Percentiles rank a stretch among this genome's conserved stretches.
Evolutionary conservation across 2,888 invertebrate species (phyloP).

Genomic region (Drosophila merina): DNA sequence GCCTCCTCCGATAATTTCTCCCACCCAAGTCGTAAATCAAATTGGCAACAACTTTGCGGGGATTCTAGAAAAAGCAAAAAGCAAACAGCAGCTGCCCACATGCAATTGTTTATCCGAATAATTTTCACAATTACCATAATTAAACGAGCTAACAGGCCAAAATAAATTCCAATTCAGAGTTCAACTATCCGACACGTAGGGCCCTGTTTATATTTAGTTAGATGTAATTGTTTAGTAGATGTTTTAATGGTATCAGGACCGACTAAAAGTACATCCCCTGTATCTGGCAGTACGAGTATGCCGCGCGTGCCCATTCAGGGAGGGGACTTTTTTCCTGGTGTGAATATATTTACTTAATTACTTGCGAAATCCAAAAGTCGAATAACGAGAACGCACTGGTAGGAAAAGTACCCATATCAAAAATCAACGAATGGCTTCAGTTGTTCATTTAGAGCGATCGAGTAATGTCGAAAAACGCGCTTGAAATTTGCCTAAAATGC

Average conservation of each 20-base stretch:
- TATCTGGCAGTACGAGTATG: background rate
- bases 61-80: slow-evolving; percentile 24
- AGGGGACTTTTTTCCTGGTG: slow-evolving; percentile 22
- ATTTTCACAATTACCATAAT: slow-evolving; percentile 64
- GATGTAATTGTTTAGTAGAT: background rate
- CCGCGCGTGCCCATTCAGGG: background rate
- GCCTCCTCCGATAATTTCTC: background rate
- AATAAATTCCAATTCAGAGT: slow-evolving; percentile 13
- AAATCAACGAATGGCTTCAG: slow-evolving; percentile 27
- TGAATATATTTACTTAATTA: slow-evolving; percentile 17
- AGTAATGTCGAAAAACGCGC: slow-evolving; percentile 55
- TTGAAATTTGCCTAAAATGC: slow-evolving; percentile 54
- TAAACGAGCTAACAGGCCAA: slow-evolving; percentile 35
- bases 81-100: slow-evolving; percentile 46
- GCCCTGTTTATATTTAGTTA: slow-evolving; percentile 8
- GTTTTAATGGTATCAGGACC: slow-evolving; percentile 1
- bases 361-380: slow-evolving; percentile 27
- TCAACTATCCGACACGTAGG: background rate
- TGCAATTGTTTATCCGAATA: slow-evolving; percentile 51
- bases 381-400: slow-evolving; percentile 12
- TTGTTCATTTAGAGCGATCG: slow-evolving; percentile 34
- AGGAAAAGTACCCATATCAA: slow-evolving; percentile 52
- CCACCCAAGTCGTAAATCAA: slow-evolving; percentile 18
- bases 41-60: slow-evolving; percentile 14
- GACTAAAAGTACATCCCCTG: slow-evolving; percentile 13